phyloP scores from a whole-genome alignment of 2,113 vertebrate species.

The Crotalus viridis region DNA sequence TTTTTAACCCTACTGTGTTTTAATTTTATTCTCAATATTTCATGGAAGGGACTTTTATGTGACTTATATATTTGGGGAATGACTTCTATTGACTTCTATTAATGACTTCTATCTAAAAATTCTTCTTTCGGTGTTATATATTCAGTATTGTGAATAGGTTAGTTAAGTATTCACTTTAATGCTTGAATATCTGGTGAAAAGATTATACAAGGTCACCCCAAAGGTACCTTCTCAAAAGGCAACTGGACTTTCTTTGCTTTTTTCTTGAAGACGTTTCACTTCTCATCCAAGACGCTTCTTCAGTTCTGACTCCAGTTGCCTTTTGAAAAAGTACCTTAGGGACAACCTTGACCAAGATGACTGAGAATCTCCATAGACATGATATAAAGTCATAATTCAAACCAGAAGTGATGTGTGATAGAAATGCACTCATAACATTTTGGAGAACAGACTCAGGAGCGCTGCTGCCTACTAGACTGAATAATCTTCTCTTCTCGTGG shows the following conservation, averaged over 20 bases:
- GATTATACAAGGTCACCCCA: not conserved
- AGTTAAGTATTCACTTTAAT: not conserved
- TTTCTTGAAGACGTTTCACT: too few species aligned
- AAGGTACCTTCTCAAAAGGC: too few species aligned
- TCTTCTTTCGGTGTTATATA: not conserved
- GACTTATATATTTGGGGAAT: not conserved
- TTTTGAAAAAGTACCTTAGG: too few species aligned
- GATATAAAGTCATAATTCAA: not conserved
- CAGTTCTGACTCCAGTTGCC: too few species aligned
- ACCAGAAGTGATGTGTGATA: not conserved
- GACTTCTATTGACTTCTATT: not conserved
- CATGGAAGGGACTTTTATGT: not conserved
- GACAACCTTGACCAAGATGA: too few species aligned
- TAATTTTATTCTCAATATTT: not conserved
- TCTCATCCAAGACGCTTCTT: too few species aligned
- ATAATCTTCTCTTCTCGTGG: not conserved
- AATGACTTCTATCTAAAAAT: not conserved
- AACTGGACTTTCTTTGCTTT: too few species aligned
- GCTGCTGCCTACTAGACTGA: not conserved
- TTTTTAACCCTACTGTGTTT: not conserved
- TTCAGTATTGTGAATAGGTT: not conserved
- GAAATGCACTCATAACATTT: not conserved
- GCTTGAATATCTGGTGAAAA: not conserved
- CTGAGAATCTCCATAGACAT: too few species aligned
- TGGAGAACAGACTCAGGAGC: not conserved